These are phyloP conservation scores for Erinaceus europaeus DNA, from an alignment of 2,113 vertebrate genomes.

Conservation along the genomic window DNA sequence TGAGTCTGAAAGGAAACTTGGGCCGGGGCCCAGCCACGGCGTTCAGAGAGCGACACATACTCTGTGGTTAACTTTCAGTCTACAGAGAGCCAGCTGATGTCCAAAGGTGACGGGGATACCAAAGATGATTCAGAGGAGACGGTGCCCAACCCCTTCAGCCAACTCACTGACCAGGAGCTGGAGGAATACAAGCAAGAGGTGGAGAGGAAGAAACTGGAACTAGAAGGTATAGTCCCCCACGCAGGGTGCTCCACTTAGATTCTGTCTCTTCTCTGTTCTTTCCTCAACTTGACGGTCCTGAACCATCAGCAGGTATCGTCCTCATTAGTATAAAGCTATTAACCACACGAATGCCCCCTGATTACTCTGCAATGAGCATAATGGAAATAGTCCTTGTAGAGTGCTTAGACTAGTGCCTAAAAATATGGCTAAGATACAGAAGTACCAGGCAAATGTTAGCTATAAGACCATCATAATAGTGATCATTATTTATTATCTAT, in stretches of 20 bases:
- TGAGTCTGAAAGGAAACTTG: conserved; percentile 38
- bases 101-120: conserved; percentile 69
- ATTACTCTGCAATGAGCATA: not conserved
- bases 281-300: not conserved
- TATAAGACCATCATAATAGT: not conserved
- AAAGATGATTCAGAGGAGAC: conserved; percentile 75
- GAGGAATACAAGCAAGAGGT: conserved; percentile 97
- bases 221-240: conserved; percentile 84
- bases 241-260: fast-evolving
- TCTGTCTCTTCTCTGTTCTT: not conserved
- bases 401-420: not conserved
- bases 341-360: not conserved
- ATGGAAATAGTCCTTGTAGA: not conserved
- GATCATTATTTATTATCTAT: not conserved
- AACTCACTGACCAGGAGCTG: conserved; percentile 96
- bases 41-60: conserved; percentile 28
- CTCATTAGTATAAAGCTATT: not conserved
- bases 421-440: not conserved
- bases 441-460: not conserved
- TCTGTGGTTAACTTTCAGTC: conserved; percentile 83
- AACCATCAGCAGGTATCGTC: not conserved
- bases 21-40: not conserved
- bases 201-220: conserved; percentile 90
- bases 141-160: conserved; percentile 92
- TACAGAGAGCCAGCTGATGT: conserved; percentile 84